phyloP scores from a whole-genome alignment of 2,888 invertebrate genomes.

The Polyploca ridens region DNA sequence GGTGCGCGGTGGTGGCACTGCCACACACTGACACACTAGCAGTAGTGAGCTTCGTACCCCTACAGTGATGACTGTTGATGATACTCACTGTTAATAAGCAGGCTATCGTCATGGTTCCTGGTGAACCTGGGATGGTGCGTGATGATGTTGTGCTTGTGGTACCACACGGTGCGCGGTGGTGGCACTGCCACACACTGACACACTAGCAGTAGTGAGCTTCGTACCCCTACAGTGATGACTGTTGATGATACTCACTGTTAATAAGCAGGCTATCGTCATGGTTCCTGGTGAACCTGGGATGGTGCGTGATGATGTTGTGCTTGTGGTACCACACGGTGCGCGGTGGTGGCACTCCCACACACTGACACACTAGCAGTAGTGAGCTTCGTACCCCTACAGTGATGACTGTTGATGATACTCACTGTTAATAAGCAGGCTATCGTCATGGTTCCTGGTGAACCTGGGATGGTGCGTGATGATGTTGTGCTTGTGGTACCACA shows the following conservation, averaged over 20 bases:
- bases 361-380: constrained; percentile 63
- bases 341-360: constrained; percentile 68
- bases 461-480: constrained; percentile 77
- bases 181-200: constrained; percentile 70
- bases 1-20: constrained; percentile 68
- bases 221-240: not conserved
- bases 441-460: constrained; percentile 73
- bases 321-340: constrained; percentile 78
- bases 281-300: constrained; percentile 72
- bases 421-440: constrained; percentile 74
- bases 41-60: constrained; percentile 58
- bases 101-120: constrained; percentile 71
- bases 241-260: constrained; percentile 59
- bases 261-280: constrained; percentile 73
- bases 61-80: not conserved
- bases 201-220: constrained; percentile 61
- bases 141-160: constrained; percentile 76
- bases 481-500: constrained; percentile 77
- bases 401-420: constrained; percentile 32
- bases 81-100: constrained; percentile 71
- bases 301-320: constrained; percentile 75
- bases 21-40: constrained; percentile 67
- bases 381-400: constrained; percentile 47
- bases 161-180: constrained; percentile 74
- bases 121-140: constrained; percentile 75